Base-by-base conservation (phyloP, 2,113 vertebrate species). In the Catharus fuscescens region DNA sequence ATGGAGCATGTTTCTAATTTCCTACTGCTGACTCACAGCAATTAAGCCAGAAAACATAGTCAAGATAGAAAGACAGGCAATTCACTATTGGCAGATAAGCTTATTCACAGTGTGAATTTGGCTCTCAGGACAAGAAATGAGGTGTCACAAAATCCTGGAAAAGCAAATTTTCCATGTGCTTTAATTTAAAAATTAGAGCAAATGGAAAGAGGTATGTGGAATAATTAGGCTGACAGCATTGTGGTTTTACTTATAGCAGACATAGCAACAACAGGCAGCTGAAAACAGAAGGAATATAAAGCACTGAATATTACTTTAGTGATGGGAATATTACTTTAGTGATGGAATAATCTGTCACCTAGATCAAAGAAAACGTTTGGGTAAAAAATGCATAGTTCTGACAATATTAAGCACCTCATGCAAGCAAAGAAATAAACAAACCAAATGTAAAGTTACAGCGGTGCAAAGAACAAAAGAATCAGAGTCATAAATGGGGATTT, bases 11-110 rank as follows among this genome's bases (percentile, higher is more conserved):
- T 38, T 92, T 91, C 65, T 69, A 74, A 94, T 87, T 92, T 94
- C 78, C 93, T 84, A 34, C 44, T 89, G 73, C 87, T 96, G 95
- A 96, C 84, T 87, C 84, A 96, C n/a, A 71, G 84, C 89, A 95
- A 94, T 91, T 91, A 92, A 92, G 59, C 28, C 38, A 57, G 80
- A 34, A 91, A 80, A 91, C 52, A 50, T 1, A 62, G 21, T 40
- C 2, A 5, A 73, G 69, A 73, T 1, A 83, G 60, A 90, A 70
- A 92, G 83, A 62, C 54, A 32, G 32, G 38, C 84, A 91, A 85
- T 66, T 79, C 72, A 84, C 29, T 10, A 6, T 6, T 94, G 93
- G 92, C 77, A 87, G 42, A 84, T 74, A 78, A 87, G 40, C 47
- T 78, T 71, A 70, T 44, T 91, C 73, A 87, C 61, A 95, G 74